Evolutionary conservation across 2,797 vertebrate genomes (phyloP).

Genomic region (Natrix natrix): DNA sequence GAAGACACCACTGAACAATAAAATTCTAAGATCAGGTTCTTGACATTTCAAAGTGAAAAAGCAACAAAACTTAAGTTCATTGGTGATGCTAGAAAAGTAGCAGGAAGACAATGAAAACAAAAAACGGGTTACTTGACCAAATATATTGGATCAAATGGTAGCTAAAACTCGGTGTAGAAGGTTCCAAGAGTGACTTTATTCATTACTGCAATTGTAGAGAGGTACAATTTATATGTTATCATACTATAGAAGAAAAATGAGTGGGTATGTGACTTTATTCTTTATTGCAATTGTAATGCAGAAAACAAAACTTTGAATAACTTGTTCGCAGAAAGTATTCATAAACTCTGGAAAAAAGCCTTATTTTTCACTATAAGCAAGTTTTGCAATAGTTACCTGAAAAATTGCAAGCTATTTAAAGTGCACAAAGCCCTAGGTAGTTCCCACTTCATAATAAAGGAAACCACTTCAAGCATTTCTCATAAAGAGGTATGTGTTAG

Average conservation of each 20-base stretch:
- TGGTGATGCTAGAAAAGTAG: background rate
- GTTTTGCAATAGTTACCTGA: background rate
- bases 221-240: no score
- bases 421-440: background rate
- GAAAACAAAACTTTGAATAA: background rate
- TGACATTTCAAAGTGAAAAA: background rate
- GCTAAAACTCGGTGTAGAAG: background rate
- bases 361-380: background rate
- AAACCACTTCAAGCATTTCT: conserved; percentile 9
- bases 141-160: background rate
- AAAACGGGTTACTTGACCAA: background rate
- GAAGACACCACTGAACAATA: background rate
- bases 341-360: background rate
- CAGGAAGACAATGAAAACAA: background rate
- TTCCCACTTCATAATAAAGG: conserved; percentile 33
- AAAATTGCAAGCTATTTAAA: background rate
- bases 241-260: no score
- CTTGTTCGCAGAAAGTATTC: background rate
- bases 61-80: background rate
- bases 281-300: background rate
- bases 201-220: background rate
- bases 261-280: background rate
- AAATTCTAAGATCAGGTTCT: background rate
- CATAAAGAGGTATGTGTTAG: conserved; percentile 16
- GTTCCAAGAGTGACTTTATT: background rate